Base-by-base conservation (phyloP, 1,140 invertebrate genomes). In the Camponotus vicinus region DNA sequence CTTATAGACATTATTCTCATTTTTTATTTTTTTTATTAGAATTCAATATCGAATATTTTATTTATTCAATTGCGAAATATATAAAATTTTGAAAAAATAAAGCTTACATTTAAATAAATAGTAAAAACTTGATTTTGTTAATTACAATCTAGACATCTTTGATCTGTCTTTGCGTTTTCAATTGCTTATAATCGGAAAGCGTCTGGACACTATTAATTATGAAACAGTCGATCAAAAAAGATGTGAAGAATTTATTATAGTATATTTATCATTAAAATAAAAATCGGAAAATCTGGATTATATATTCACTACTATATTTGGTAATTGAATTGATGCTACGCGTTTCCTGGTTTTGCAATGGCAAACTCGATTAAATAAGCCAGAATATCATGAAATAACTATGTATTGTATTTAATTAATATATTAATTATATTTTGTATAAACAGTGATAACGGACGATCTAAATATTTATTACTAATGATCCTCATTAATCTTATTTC, bases 361-460 rank as follows among this genome's bases (percentile, higher is more conserved):
- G 9, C 9, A 63, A 63, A 63, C 0, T 52, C 5, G 45, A 34
- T 11, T 57, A 34, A 18, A 55, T 52, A 32, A 73, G 0, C 9
- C 8, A 57, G 18, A 34, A 32, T 18, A 8, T 57, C 21, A 55
- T 34, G 27, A 34, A 73, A 40, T 55, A 69, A 83, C 55, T 52
- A 40, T 59, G 2, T 45, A 45, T 27, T 27, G 27, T 27, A 9
- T 49, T 49, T 49, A 49, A 49, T 83, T 61, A 21, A 57, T 34
- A 63, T 83, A 83, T 63, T 77, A 80, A 11, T 13, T 11, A 45
- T 45, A 13, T 32, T 37, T 64, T n/a, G 27, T 15, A 57, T 21
- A 73, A 49, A 32, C 15, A 71, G n/a, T 13, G 27, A 15, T 71
- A 21, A 9, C 18, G 18, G 32, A 64, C 2, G n/a, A 27, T 75